Percentiles rank a stretch among this genome's conserved stretches.
Conservation (phyloP, 2,888 invertebrate species). For the Clepsis dumicolana region DNA sequence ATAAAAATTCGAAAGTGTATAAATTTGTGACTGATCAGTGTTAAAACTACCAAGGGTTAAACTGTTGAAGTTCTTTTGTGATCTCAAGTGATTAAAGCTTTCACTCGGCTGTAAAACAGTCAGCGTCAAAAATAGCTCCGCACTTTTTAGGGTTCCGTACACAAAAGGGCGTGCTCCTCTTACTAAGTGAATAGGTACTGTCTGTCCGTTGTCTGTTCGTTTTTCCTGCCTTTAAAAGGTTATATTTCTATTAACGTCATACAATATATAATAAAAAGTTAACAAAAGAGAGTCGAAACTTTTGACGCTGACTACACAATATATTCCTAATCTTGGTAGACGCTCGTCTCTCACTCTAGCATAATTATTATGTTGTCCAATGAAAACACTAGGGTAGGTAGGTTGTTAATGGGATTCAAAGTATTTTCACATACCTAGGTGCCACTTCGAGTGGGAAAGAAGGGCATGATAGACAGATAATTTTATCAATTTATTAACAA, state of each 20-base stretch:
- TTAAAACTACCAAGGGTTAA: too few species aligned
- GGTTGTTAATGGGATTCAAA: not conserved
- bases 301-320: not conserved
- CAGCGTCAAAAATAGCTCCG: slow-evolving; percentile 1
- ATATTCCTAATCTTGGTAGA: not conserved
- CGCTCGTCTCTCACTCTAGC: not conserved
- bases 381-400: not conserved
- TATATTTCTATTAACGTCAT: not conserved
- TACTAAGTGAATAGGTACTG: not conserved
- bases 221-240: not conserved
- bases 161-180: not conserved
- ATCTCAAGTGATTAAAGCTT: slow-evolving; percentile 11
- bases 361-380: not conserved
- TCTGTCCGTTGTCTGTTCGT: not conserved
- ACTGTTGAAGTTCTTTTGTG: not conserved
- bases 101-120: not conserved
- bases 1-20: too few species aligned
- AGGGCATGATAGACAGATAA: not conserved
- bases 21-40: too few species aligned
- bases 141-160: not conserved
- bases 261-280: not conserved
- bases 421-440: not conserved
- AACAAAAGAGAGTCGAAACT: not conserved
- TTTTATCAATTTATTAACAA: not conserved
- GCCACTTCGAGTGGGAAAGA: not conserved